phyloP scores from a whole-genome alignment of 2,113 vertebrate species.

The Amphiprion ocellaris region DNA sequence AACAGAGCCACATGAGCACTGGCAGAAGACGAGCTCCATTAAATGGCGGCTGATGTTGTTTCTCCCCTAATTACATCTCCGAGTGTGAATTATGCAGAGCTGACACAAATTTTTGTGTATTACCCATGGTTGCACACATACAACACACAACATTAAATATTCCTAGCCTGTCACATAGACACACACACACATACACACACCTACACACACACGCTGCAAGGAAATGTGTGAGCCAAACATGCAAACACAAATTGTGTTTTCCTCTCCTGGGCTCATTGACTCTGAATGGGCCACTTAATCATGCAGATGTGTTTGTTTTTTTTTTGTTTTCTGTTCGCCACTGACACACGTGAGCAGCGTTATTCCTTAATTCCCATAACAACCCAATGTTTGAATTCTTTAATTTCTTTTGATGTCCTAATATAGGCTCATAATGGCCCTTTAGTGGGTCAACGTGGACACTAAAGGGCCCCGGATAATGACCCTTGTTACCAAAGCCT shows the following conservation, averaged over 20 bases:
- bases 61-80: slow-evolving; percentile 34
- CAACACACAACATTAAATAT: slow-evolving; percentile 46
- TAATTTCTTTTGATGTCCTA: background rate
- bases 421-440: background rate
- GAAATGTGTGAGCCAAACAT: slow-evolving; percentile 20
- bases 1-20: background rate
- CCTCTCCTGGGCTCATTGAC: slow-evolving; percentile 30
- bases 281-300: slow-evolving; percentile 45
- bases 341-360: background rate
- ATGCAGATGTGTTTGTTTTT: slow-evolving; percentile 44
- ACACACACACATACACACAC: slow-evolving; percentile 30
- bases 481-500: slow-evolving; percentile 4
- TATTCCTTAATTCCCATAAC: slow-evolving; percentile 12
- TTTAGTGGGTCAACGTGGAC: background rate
- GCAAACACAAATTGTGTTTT: slow-evolving; percentile 6
- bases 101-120: slow-evolving; percentile 17
- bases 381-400: slow-evolving; percentile 12
- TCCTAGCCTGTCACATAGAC: background rate
- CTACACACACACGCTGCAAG: slow-evolving; percentile 3
- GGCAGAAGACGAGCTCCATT: slow-evolving; percentile 23
- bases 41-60: slow-evolving; percentile 31
- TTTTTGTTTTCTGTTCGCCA: background rate
- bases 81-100: slow-evolving; percentile 42
- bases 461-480: background rate
- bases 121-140: background rate